Conservation (phyloP, 2,888 invertebrate genomes). For the Seira musarum region DNA sequence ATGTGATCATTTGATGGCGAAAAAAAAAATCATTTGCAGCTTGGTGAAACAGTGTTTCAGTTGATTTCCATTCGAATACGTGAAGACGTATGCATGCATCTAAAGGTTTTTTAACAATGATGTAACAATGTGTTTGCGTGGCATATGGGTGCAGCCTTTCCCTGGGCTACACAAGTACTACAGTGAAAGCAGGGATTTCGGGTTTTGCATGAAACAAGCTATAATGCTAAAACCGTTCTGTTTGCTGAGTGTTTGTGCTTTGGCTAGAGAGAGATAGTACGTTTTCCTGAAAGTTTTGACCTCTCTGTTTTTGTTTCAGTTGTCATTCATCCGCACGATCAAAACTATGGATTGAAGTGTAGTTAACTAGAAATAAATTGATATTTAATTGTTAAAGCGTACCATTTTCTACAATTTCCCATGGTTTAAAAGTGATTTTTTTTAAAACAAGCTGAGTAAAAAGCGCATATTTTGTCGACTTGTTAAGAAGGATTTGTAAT, state of each 20-base stretch:
- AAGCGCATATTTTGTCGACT: no score
- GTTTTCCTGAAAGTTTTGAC: no score
- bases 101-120: slow-evolving; percentile 15
- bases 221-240: slow-evolving; percentile 7
- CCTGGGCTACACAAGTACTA: slow-evolving; percentile 21
- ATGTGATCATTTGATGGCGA: neutral
- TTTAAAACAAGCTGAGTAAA: no score
- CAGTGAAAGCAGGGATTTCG: slow-evolving; percentile 40
- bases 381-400: no score
- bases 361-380: no score
- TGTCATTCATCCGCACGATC: no score
- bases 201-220: neutral
- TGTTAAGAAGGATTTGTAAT: no score
- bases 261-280: no score
- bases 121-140: slow-evolving; percentile 55
- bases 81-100: neutral
- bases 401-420: no score
- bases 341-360: no score
- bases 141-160: slow-evolving; percentile 48
- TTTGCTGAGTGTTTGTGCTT: neutral
- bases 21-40: neutral
- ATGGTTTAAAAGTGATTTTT: no score
- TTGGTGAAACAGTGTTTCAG: neutral
- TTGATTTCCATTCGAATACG: neutral
- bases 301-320: no score